A percentile compares a stretch with the other conserved stretches of the same genome.
phyloP scores from a whole-genome alignment of 2,113 vertebrate genomes.

The Cariama cristata region DNA sequence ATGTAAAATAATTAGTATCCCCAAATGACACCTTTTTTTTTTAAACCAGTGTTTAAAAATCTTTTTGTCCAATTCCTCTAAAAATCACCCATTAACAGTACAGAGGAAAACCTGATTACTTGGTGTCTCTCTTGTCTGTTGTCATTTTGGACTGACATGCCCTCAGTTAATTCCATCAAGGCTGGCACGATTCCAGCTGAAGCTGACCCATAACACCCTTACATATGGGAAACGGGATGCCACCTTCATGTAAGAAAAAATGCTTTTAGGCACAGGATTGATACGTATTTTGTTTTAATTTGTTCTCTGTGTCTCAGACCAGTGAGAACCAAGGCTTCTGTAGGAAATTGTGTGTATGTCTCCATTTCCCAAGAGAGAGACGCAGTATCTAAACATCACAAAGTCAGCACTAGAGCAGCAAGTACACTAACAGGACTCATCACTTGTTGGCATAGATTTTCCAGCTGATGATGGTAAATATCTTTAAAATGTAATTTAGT shows the following conservation, averaged over 20 bases:
- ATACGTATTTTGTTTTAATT: background rate
- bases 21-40: background rate
- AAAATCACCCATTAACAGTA: background rate
- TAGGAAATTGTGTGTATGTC: background rate
- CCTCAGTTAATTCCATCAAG: background rate
- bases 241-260: background rate
- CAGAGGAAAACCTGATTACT: background rate
- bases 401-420: background rate
- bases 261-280: background rate
- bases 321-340: background rate
- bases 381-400: background rate
- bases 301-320: background rate
- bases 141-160: background rate
- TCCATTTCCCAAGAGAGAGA: background rate
- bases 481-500: slow-evolving; percentile 47
- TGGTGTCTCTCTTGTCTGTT: background rate
- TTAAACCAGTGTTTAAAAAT: background rate
- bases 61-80: background rate
- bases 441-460: slow-evolving; percentile 18
- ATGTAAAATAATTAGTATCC: background rate
- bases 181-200: background rate
- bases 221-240: background rate
- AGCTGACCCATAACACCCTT: background rate
- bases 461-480: background rate
- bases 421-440: background rate